These are phyloP conservation scores for Rutilus rutilus DNA, from an alignment of 2,113 vertebrate genomes.

Conservation along the genomic window DNA sequence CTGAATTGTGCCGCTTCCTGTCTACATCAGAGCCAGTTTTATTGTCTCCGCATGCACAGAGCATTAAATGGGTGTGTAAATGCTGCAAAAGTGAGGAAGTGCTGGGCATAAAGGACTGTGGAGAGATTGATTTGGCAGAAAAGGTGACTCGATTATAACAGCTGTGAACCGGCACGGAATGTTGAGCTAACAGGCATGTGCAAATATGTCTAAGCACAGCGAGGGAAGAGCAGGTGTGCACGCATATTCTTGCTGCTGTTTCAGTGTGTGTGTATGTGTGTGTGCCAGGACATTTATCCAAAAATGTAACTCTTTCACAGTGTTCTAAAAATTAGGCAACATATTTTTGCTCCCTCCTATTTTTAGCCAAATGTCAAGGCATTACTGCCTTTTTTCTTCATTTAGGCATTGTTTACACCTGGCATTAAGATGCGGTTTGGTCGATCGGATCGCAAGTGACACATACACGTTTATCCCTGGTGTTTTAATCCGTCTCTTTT, in stretches of 20 bases:
- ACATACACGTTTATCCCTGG: too few relatives aligned
- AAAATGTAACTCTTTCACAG: background rate
- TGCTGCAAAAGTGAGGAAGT: constrained; percentile 4
- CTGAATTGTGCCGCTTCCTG: background rate
- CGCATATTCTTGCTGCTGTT: constrained; percentile 2
- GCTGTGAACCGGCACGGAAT: constrained; percentile 28
- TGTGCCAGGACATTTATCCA: background rate
- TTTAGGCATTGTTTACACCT: too few relatives aligned
- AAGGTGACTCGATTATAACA: constrained; percentile 31
- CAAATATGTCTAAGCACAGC: constrained; percentile 28
- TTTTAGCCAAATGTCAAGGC: background rate
- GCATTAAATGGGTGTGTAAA: constrained; percentile 9
- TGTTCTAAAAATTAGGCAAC: background rate
- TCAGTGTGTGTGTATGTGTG: background rate
- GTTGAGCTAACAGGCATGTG: constrained; percentile 23
- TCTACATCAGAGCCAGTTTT: background rate
- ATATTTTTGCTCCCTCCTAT: background rate
- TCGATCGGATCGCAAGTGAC: too few relatives aligned
- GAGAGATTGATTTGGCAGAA: constrained; percentile 34
- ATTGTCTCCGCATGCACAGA: constrained; percentile 7
- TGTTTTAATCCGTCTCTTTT: too few relatives aligned
- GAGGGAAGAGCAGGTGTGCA: constrained; percentile 15
- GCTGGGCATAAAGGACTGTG: constrained; percentile 5
- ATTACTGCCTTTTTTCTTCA: background rate
- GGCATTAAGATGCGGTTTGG: too few relatives aligned